Base-by-base conservation (phyloP, 2,797 vertebrate genomes). In the Pseudomugil gertrudae region DNA sequence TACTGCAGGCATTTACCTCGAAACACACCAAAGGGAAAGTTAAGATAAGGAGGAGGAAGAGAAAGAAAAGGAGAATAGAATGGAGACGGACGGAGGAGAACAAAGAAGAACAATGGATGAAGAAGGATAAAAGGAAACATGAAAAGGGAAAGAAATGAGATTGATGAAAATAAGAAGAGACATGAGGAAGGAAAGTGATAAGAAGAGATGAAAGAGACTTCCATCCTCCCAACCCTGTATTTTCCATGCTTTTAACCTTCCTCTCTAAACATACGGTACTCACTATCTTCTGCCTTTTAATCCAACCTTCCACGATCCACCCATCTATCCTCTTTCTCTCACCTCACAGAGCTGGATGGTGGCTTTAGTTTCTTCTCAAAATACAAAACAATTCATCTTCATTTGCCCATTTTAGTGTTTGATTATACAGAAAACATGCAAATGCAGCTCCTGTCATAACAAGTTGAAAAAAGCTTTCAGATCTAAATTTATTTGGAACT, bases 1-100 rank as follows among this genome's bases (percentile, higher is more conserved):
- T 23, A 13, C 6, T 26, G 24, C 48, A 15, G 24, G 24, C 14
- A 2, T 15, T 51, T 15, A 6, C 48, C 48, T n/a, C 51, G 23
- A 27, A 30, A 63, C 32, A 53, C 48, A 36, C 21, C 26, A 40
- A 53, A 63, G 38, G 53, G 24, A 40, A 38, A 29, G 14, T 50
- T 19, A 53, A 29, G 48, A 40, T 0, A 40, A 47, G 36, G n/a
- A 51, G 26, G 27, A 3, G 11, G 29, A 32, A 53, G 36, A 53
- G 7, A 51, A 40, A 21, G 24, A 6, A 30, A 30, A 40, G 33
- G 24, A 30, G 27, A 50, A 43, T 19, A 35, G 26, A 52, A 26
- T 26, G 21, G 24, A 38, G 32, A 17, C 26, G 21, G 33, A 40
- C 14, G 24, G 36, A 63, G 33, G 17, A 63, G 24, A 63, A 7